Evolutionary conservation across 2,797 vertebrate genomes (phyloP), one percentile per base, ranked within the genome.

Genomic region (Danio choprae): DNA sequence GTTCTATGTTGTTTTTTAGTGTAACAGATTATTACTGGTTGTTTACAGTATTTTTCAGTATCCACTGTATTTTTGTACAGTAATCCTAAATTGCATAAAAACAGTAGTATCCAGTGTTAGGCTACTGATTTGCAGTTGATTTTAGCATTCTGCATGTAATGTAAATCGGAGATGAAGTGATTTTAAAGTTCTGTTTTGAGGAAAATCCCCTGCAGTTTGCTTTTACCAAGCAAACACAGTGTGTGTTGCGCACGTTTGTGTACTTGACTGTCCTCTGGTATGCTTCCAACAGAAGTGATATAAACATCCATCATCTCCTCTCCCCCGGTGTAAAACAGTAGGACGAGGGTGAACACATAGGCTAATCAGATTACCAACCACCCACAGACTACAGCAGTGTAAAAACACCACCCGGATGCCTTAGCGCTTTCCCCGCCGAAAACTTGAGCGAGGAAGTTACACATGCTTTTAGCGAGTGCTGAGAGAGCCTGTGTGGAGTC

Each of bases 361-460:
- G 55, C 67, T 85, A 85, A 85, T 82, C 77, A 82, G 77, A 82
- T 80, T 84, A 82, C 44, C 44, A 59, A 38, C 59, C 75, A 78
- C 75, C 81, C 81, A 82, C 81, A 74, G 75, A 82, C 81, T 53
- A 65, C 56, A 22, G 58, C 36, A 65, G 29, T 64, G 53, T 59
- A 51, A 53, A 1, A 79, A 68, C 18, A 8, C 55, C 44, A 48
- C 64, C 79, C 11, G 11, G 62, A 51, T 67, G 36, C 69, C 36
- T 64, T 76, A 36, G 15, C 65, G 71, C 72, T 81, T 68, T 48
- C 72, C 71, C 29, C 50, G 65, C 58, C 3, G 43, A 80, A 65
- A 74, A 63, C 22, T 69, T 50, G 8, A 40, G 55, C 8, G 5
- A 38, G 50, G 79, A 58, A 12, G 16, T 36, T 38, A 64, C 64